Conservation (phyloP, 2,797 vertebrate species). For the Brachymystax lenok region DNA sequence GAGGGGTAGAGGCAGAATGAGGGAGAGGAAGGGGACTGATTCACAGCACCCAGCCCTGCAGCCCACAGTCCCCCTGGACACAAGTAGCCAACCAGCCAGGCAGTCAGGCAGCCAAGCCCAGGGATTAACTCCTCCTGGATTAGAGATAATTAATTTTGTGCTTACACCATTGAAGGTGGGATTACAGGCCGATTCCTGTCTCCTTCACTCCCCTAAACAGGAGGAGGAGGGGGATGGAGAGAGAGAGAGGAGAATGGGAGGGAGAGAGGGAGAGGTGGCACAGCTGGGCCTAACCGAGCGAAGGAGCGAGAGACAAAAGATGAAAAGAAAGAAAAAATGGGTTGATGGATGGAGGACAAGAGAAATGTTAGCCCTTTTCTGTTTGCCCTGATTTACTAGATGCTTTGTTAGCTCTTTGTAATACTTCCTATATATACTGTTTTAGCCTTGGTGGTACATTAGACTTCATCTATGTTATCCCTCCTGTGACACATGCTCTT, state of each 20-base stretch:
- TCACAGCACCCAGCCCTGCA: constrained; percentile 49
- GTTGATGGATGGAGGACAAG: background rate
- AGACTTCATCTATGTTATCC: background rate
- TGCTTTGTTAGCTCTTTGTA: too few relatives aligned
- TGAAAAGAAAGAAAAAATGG: constrained; percentile 2
- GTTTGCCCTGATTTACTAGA: background rate
- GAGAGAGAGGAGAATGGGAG: constrained; percentile 49
- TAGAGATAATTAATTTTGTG: constrained; percentile 82
- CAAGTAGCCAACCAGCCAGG: background rate
- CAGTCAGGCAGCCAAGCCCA: constrained; percentile 49
- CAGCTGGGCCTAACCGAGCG: constrained; percentile 18
- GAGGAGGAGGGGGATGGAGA: constrained; percentile 26
- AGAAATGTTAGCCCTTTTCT: background rate
- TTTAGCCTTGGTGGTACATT: background rate
- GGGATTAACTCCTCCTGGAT: constrained; percentile 81
- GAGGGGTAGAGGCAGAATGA: background rate
- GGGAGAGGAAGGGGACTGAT: constrained; percentile 18
- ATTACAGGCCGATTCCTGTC: constrained; percentile 78
- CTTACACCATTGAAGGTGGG: constrained; percentile 79
- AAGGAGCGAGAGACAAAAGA: constrained; percentile 18
- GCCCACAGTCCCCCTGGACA: constrained; percentile 56
- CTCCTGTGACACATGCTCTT: background rate
- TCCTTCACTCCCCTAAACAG: constrained; percentile 45
- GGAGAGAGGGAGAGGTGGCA: constrained; percentile 48
- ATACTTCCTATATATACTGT: background rate